Percentiles rank a stretch among this genome's conserved stretches.
Conservation (phyloP, 2,888 invertebrate genomes). For the Conchocele bisecta region DNA sequence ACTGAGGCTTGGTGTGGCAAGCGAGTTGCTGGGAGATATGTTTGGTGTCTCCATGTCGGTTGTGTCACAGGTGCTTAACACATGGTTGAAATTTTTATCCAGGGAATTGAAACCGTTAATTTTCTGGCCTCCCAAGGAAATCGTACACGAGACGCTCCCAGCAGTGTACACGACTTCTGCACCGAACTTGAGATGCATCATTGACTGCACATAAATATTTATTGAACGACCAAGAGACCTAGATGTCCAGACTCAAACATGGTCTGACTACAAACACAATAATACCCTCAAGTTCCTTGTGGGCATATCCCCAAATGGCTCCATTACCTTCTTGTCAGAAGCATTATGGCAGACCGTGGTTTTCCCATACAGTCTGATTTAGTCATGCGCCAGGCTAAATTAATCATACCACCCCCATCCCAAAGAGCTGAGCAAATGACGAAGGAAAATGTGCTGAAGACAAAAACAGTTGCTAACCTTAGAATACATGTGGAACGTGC, state of each 20-base stretch:
- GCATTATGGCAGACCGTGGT: conserved; percentile 50
- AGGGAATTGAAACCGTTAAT: conserved; percentile 25
- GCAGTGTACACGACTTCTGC: conserved; percentile 18
- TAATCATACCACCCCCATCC: conserved; percentile 33
- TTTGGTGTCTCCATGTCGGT: conserved; percentile 25
- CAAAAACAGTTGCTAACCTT: conserved; percentile 34
- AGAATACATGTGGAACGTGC: conserved; percentile 45
- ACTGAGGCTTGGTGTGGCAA: conserved; percentile 22
- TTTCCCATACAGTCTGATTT: conserved; percentile 46
- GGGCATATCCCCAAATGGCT: conserved; percentile 47
- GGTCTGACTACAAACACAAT: conserved; percentile 54
- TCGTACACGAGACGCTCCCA: conserved; percentile 30
- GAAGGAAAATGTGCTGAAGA: conserved; percentile 4
- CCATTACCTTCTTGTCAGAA: conserved; percentile 36
- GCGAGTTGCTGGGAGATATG: conserved; percentile 6
- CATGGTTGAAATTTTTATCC: conserved; percentile 31
- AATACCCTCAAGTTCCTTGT: conserved; percentile 52
- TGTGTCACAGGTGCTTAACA: conserved; percentile 27
- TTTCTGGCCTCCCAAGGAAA: conserved; percentile 29
- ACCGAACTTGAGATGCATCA: conserved; percentile 30
- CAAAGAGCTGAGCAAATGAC: conserved; percentile 16
- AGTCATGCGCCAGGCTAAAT: conserved; percentile 5
- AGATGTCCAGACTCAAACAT: conserved; percentile 29
- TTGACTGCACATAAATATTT: conserved; percentile 46
- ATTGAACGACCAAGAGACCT: conserved; percentile 32